Evolutionary conservation across 92 coral and sea anemone genomes (phyloP).

Genomic region (Blastomussa wellsi): DNA sequence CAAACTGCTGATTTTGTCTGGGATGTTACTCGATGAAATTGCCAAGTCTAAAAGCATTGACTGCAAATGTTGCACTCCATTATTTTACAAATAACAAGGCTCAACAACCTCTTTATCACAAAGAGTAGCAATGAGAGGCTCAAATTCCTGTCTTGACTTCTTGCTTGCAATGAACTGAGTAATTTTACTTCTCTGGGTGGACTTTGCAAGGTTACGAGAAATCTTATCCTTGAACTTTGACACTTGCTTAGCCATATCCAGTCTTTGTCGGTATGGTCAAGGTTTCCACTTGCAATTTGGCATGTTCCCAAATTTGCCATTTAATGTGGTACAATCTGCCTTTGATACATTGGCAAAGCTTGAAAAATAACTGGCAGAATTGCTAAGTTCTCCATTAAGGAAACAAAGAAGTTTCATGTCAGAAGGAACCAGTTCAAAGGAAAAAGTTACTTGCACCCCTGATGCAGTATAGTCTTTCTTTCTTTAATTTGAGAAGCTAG

Average conservation of each 20-base stretch:
- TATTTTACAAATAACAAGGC: slow-evolving; percentile 58
- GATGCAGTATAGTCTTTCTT: slow-evolving; percentile 38
- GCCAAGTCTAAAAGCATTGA: slow-evolving; percentile 40
- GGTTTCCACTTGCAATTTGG: slow-evolving; percentile 60
- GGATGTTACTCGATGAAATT: slow-evolving; percentile 36
- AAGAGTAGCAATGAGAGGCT: slow-evolving; percentile 39
- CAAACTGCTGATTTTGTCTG: slow-evolving; percentile 4
- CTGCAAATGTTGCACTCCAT: slow-evolving; percentile 61
- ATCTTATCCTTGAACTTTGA: slow-evolving; percentile 23
- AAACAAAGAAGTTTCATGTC: slow-evolving; percentile 73
- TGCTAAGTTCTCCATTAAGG: slow-evolving; percentile 68
- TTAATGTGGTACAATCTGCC: slow-evolving; percentile 29
- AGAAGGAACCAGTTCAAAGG: slow-evolving; percentile 63
- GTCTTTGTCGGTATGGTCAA: slow-evolving; percentile 42
- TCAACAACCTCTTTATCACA: slow-evolving; percentile 61
- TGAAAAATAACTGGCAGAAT: slow-evolving; percentile 71
- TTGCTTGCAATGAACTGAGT: slow-evolving; percentile 54
- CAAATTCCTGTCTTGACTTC: slow-evolving; percentile 68
- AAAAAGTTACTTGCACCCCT: slow-evolving; percentile 54
- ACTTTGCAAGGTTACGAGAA: slow-evolving; percentile 1
- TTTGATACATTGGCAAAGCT: slow-evolving; percentile 75
- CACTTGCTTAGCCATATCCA: slow-evolving; percentile 33
- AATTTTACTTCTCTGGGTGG: slow-evolving; percentile 19
- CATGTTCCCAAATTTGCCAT: slow-evolving; percentile 54
- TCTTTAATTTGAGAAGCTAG: slow-evolving; percentile 9